Percentiles rank a stretch among this genome's conserved stretches.
Conservation (phyloP, 2,888 invertebrate genomes). For the Erannis defoliaria region DNA sequence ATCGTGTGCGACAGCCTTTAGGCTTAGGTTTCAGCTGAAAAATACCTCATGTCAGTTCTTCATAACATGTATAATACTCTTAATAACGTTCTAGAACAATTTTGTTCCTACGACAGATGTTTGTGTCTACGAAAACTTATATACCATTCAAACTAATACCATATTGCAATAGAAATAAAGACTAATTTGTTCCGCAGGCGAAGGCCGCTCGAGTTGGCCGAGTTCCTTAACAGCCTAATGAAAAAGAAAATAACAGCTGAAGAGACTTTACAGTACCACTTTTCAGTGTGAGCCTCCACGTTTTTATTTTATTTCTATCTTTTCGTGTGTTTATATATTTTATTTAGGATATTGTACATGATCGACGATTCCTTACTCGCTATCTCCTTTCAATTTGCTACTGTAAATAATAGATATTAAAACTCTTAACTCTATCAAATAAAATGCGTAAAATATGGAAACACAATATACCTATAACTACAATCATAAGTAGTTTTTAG, state of each 20-base stretch:
- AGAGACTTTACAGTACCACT: slow-evolving; percentile 86
- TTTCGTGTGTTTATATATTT: slow-evolving; percentile 48
- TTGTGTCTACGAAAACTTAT: background rate
- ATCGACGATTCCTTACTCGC: background rate
- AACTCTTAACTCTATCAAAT: no score
- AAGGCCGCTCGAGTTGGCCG: slow-evolving; percentile 84
- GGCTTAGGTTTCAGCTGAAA: background rate
- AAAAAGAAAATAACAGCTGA: slow-evolving; percentile 74
- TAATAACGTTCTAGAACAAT: background rate
- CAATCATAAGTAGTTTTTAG: no score
- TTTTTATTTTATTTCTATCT: slow-evolving; percentile 67
- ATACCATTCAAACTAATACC: slow-evolving; percentile 31
- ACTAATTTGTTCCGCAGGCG: slow-evolving; percentile 81
- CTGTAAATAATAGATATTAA: no score
- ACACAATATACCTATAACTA: no score
- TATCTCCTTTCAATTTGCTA: no score
- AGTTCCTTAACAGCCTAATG: slow-evolving; percentile 84
- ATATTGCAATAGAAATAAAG: slow-evolving; percentile 50
- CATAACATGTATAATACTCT: background rate
- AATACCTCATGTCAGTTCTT: background rate
- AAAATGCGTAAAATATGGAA: no score
- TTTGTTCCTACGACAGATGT: background rate
- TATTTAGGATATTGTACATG: slow-evolving; percentile 50
- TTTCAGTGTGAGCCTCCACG: slow-evolving; percentile 85
- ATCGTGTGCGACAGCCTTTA: background rate